Evolutionary conservation across 2,888 invertebrate species (phyloP).

Genomic region (Rhabditoides inermis): DNA sequence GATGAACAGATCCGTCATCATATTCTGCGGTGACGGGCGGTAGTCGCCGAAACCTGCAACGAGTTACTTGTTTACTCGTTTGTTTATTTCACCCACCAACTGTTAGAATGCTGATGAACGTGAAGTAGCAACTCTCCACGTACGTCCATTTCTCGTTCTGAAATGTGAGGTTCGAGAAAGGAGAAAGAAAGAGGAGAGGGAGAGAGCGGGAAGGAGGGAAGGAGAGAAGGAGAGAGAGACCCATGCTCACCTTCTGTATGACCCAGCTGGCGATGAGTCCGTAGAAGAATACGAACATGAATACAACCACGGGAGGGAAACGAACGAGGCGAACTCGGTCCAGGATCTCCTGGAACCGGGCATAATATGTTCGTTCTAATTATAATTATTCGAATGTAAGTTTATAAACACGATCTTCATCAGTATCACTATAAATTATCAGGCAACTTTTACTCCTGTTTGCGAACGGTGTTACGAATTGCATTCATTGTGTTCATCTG

Average conservation of each 20-base stretch:
- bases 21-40: slow-evolving; percentile 40
- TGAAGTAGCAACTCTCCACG: slow-evolving; percentile 46
- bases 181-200: background rate
- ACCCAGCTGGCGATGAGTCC: slow-evolving; percentile 44
- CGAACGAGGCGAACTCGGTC: slow-evolving; percentile 44
- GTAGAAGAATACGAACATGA: slow-evolving; percentile 45
- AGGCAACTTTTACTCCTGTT: background rate
- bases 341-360: slow-evolving; percentile 30
- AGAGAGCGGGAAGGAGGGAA: background rate
- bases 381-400: too few relatives aligned
- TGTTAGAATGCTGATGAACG: slow-evolving; percentile 49
- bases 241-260: slow-evolving; percentile 9
- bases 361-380: too few relatives aligned
- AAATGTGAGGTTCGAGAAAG: background rate
- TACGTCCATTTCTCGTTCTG: slow-evolving; percentile 41
- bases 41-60: slow-evolving; percentile 48
- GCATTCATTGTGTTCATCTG: background rate
- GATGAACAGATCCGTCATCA: slow-evolving; percentile 22
- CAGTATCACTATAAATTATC: background rate
- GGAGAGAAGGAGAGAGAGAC: background rate
- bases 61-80: background rate
- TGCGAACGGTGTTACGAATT: background rate
- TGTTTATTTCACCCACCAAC: slow-evolving; percentile 37
- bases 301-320: slow-evolving; percentile 48
- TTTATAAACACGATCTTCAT: too few relatives aligned